A percentile compares a stretch with the other conserved stretches of the same genome.
Conservation (phyloP, 1,140 invertebrate genomes). For the Cotesia vestalis region DNA sequence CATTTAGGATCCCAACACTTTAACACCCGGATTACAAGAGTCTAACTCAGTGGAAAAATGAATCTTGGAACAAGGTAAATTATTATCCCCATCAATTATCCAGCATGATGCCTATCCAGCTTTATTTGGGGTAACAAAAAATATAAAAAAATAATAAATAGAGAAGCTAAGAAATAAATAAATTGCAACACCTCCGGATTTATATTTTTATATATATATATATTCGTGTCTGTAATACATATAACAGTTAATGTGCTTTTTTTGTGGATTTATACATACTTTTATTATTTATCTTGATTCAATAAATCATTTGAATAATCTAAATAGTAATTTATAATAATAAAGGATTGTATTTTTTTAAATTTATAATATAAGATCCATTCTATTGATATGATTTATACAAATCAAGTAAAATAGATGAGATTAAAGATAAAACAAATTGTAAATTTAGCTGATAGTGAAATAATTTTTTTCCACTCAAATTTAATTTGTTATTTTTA, state of each 20-base stretch:
- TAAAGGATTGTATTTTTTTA: background rate
- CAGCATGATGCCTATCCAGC: conserved; percentile 28
- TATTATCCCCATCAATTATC: conserved; percentile 55
- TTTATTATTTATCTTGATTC: background rate
- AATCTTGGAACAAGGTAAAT: conserved; percentile 41
- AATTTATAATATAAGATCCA: background rate
- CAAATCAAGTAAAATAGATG: too few relatives aligned
- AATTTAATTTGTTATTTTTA: too few relatives aligned
- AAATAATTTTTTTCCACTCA: too few relatives aligned
- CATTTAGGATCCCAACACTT: conserved; percentile 43
- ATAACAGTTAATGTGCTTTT: conserved; percentile 29
- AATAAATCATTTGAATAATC: too few relatives aligned
- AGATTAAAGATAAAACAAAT: background rate
- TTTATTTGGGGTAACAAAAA: conserved; percentile 18
- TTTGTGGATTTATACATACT: background rate
- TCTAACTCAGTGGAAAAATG: conserved; percentile 24
- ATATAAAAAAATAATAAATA: background rate
- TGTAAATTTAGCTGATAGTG: too few relatives aligned
- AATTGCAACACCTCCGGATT: conserved; percentile 33
- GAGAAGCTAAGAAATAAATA: conserved; percentile 8
- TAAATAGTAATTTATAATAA: background rate
- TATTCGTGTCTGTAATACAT: background rate
- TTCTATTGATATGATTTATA: too few relatives aligned
- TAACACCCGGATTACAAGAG: conserved; percentile 55
- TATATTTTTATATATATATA: conserved; percentile 17